phyloP scores from a whole-genome alignment of 2,888 invertebrate genomes.

The Sminthurides aquaticus region DNA sequence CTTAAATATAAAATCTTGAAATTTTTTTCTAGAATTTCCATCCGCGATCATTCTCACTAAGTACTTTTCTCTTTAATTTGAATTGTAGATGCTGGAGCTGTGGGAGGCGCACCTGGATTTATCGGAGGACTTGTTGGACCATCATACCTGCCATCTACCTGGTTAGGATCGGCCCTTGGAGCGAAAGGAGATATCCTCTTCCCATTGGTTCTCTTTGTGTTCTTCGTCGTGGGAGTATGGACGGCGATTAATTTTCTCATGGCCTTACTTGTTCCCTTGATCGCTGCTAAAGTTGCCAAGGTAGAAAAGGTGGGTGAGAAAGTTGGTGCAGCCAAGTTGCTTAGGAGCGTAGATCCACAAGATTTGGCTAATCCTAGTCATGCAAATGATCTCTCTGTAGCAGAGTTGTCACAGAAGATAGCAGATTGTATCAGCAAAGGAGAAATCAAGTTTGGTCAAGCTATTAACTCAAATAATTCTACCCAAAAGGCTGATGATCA shows the following conservation, averaged over 20 bases:
- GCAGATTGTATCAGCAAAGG: not conserved
- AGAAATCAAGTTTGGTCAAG: not conserved
- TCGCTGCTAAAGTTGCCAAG: conserved; percentile 26
- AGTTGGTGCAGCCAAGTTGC: not conserved
- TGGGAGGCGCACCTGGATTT: conserved; percentile 2
- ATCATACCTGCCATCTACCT: conserved; percentile 33
- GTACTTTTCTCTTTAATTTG: too few species aligned
- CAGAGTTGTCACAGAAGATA: not conserved
- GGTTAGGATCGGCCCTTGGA: conserved; percentile 24
- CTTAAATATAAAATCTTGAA: too few species aligned
- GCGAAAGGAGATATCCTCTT: conserved; percentile 40
- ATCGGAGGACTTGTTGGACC: conserved; percentile 25
- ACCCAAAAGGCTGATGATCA: not conserved
- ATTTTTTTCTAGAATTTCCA: too few species aligned
- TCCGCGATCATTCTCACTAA: too few species aligned
- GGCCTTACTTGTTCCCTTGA: conserved; percentile 32
- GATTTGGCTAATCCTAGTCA: not conserved
- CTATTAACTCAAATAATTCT: not conserved
- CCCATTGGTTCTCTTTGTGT: conserved; percentile 34
- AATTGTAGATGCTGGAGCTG: too few species aligned
- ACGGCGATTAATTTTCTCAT: conserved; percentile 34
- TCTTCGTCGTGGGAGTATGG: conserved; percentile 39
- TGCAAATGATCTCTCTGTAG: not conserved
- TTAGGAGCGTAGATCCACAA: not conserved
- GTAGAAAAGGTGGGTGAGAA: not conserved